These are phyloP conservation scores for Agrochola macilenta DNA, from an alignment of 2,888 invertebrate genomes.

Conservation along the genomic window DNA sequence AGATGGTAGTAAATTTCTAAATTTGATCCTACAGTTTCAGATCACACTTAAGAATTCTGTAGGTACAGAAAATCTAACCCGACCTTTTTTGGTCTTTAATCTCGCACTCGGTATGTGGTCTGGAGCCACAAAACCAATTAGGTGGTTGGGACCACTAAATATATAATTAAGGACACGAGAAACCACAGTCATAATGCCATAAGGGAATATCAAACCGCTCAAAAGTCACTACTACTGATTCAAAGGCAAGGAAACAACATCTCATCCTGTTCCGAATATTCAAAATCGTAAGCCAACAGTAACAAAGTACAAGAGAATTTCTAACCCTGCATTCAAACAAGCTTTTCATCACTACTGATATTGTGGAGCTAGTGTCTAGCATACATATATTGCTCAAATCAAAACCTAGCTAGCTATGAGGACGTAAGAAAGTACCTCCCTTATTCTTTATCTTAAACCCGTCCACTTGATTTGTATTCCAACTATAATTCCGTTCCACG, in stretches of 20 bases:
- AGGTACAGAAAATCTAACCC: not conserved
- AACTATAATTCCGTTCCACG: conserved; percentile 17
- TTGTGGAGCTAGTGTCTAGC: not conserved
- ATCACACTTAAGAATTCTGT: not conserved
- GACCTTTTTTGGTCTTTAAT: too few species aligned
- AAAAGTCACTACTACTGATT: too few species aligned
- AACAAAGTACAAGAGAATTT: not conserved
- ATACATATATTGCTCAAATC: not conserved
- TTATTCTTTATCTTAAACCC: conserved; percentile 19
- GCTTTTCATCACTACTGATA: not conserved
- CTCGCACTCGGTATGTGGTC: not conserved
- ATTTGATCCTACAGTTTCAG: not conserved
- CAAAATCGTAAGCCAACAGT: not conserved
- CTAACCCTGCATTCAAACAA: not conserved
- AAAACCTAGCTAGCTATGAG: not conserved
- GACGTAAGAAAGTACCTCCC: not conserved
- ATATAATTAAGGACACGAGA: not conserved
- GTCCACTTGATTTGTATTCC: conserved; percentile 12
- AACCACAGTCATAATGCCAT: not conserved
- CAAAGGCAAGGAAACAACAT: too few species aligned
- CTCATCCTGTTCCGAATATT: not conserved
- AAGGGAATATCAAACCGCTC: not conserved
- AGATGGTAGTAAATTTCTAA: not conserved
- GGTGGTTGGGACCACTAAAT: not conserved
- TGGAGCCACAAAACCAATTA: not conserved